Conservation (phyloP, 2,113 vertebrate species). For the Osmerus mordax region DNA sequence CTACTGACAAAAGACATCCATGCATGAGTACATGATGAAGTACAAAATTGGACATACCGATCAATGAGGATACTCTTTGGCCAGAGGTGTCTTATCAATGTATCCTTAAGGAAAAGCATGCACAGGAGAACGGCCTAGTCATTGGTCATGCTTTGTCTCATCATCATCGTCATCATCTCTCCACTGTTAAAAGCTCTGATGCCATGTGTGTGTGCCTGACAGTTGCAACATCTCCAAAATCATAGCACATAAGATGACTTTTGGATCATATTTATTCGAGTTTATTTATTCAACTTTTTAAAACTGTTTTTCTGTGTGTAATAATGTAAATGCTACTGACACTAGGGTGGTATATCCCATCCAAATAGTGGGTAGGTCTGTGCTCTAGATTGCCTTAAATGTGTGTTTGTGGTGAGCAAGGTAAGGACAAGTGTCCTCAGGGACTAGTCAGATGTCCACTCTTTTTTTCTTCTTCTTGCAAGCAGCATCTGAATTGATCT, state of each 20-base stretch:
- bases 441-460: too few relatives aligned
- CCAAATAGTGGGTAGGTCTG: too few relatives aligned
- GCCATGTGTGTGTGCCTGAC: conserved; percentile 31
- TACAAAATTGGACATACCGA: neutral
- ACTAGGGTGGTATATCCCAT: neutral
- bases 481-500: too few relatives aligned
- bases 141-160: neutral
- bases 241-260: neutral
- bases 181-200: conserved; percentile 34
- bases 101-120: conserved; percentile 5
- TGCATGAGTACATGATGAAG: conserved; percentile 53
- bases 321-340: conserved; percentile 17
- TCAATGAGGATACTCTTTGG: conserved; percentile 2
- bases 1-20: conserved; percentile 71
- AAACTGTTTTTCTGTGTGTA: neutral
- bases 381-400: too few relatives aligned
- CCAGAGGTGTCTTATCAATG: neutral
- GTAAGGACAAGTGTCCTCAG: too few relatives aligned
- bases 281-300: conserved; percentile 55
- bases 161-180: neutral
- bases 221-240: conserved; percentile 12
- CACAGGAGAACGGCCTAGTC: conserved; percentile 1
- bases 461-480: too few relatives aligned
- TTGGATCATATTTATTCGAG: conserved; percentile 44
- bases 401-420: too few relatives aligned